Percentiles rank a stretch among this genome's conserved stretches.
phyloP scores from a whole-genome alignment of 2,888 invertebrate genomes.

The Acanthococcus lagerstroemiae region DNA sequence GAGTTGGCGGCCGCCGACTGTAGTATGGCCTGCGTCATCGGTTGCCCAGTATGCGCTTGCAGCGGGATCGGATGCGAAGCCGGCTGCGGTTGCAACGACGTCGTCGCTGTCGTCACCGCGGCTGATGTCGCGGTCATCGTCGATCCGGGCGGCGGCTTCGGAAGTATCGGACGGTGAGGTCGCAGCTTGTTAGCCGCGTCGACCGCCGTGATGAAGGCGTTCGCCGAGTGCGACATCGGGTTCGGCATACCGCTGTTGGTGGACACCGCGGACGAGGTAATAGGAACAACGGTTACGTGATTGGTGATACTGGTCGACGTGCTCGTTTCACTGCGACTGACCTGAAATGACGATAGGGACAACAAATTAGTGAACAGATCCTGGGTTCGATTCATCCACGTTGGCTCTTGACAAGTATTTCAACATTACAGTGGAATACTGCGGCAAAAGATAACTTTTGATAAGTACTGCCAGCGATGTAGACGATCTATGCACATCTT shows the following conservation, averaged over 20 bases:
- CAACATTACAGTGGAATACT: too few species aligned
- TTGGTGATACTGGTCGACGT: slow-evolving; percentile 7
- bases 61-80: not conserved
- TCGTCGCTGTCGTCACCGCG: not conserved
- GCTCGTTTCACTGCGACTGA: slow-evolving; percentile 7
- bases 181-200: not conserved
- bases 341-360: not conserved
- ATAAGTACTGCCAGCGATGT: too few species aligned
- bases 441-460: too few species aligned
- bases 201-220: not conserved
- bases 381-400: too few species aligned
- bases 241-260: not conserved
- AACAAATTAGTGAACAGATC: not conserved
- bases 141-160: slow-evolving; percentile 42
- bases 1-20: slow-evolving; percentile 1
- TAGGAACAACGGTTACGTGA: slow-evolving; percentile 16
- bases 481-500: too few species aligned
- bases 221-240: not conserved
- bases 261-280: not conserved
- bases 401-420: too few species aligned
- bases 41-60: not conserved
- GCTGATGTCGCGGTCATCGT: slow-evolving; percentile 7
- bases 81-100: not conserved
- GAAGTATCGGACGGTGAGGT: slow-evolving; percentile 43
- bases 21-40: not conserved